Evolutionary conservation across 2,113 vertebrate genomes (phyloP), one percentile per base, ranked within the genome.

Genomic region (Oplegnathus fasciatus): DNA sequence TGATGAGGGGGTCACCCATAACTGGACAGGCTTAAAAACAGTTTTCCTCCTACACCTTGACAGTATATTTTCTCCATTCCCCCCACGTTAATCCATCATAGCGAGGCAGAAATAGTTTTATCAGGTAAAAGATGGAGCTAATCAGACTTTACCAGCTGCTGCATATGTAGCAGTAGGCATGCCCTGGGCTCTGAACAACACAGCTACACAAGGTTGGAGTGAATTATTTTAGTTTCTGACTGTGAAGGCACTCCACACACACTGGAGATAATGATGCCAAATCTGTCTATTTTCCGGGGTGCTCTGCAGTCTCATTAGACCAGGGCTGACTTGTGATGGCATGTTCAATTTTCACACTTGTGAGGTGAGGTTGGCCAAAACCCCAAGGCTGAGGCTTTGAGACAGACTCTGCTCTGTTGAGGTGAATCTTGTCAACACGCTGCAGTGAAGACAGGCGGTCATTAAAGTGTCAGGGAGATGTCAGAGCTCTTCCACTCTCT

Each of bases 1-100:
- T 82, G 91, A 93, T 92, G 91, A 92, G 64, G 71, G 74, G 89
- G 85, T 93, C 82, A 83, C 68, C 55, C 58, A 71, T 69, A 66
- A 83, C 73, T 80, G 86, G 71, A 86, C 84, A 75, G 48, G 78
- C 30, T 75, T 52, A 62, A 66, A 80, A 75, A 82, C 62, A 58
- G 57, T 80, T 20, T 73, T 79, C 61, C 55, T 82, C 54, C 37
- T 22, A 57, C 80, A 50, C 44, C 55, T 37, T 42, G n/a, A 64
- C 72, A 84, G 44, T 75, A 32, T 90, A 28, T 90, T 68, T 78
- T 72, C 68, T 67, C 78, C 60, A 69, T 69, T 69, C 30, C 42
- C 9, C 52, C 26, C 10, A 17, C 40, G 54, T 50, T 28, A 66
- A 85, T 91, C 32, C 46, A 80, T 74, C 61, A 82, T 42, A 68